Conservation (phyloP, 2,888 invertebrate genomes). For the Lasioglossum lativentre region DNA sequence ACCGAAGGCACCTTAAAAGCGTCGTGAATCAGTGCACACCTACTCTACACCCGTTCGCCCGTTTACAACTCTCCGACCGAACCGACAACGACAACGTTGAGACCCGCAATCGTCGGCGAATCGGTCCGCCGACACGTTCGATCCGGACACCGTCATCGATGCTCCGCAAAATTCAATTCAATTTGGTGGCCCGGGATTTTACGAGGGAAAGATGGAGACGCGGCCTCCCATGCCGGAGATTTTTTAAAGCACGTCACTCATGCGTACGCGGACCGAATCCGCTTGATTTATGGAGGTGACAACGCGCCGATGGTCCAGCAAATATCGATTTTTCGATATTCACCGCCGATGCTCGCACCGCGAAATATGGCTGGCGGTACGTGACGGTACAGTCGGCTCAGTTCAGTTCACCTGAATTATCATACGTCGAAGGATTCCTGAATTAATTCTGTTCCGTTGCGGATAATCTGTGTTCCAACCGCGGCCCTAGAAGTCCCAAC, state of each 20-base stretch:
- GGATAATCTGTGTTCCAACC: background rate
- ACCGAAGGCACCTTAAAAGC: conserved; percentile 36
- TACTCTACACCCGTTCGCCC: background rate
- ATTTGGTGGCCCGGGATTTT: conserved; percentile 43
- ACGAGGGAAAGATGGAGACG: conserved; percentile 59
- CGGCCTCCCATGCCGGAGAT: conserved; percentile 57
- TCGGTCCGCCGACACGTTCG: conserved; percentile 26
- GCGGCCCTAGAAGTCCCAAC: background rate
- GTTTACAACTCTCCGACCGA: conserved; percentile 1
- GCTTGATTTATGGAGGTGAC: conserved; percentile 69
- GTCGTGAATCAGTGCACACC: conserved; percentile 27
- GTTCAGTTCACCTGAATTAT: conserved; percentile 32
- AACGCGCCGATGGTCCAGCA: conserved; percentile 61
- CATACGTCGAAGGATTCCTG: conserved; percentile 45
- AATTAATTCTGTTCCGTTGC: conserved; percentile 46
- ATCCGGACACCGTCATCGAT: conserved; percentile 24
- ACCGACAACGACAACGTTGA: background rate
- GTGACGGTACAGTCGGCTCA: conserved; percentile 7
- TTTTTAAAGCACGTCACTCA: conserved; percentile 57
- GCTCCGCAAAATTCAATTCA: conserved; percentile 45
- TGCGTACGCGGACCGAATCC: conserved; percentile 51
- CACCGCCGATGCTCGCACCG: conserved; percentile 16
- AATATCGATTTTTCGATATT: conserved; percentile 68
- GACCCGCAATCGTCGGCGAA: conserved; percentile 22
- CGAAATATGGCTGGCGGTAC: conserved; percentile 26